Percentiles rank a stretch among this genome's conserved stretches.
phyloP scores from a whole-genome alignment of 2,797 vertebrate species.

The Bucorvus abyssinicus region DNA sequence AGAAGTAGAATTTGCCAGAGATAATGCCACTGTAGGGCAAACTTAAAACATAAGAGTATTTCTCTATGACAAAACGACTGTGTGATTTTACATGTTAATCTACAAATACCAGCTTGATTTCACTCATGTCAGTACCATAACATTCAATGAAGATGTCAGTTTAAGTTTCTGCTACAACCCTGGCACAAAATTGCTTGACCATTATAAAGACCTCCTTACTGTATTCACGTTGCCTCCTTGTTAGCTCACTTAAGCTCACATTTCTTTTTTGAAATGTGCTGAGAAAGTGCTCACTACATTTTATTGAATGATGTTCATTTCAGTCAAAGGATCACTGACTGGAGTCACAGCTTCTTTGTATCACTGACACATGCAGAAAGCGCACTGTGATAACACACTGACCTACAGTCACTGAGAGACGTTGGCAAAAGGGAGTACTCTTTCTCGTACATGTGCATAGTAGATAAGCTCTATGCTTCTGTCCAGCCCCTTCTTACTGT shows the following conservation, averaged over 20 bases:
- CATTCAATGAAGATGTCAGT: neutral
- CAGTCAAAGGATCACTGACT: neutral
- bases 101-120: neutral
- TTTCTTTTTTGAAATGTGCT: neutral
- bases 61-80: neutral
- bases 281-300: neutral
- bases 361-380: neutral
- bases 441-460: rapidly evolving
- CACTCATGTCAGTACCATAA: neutral
- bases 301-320: neutral
- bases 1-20: neutral
- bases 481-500: neutral
- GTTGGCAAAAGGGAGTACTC: neutral
- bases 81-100: neutral
- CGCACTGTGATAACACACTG: neutral
- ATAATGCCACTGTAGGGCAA: neutral
- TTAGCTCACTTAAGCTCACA: neutral
- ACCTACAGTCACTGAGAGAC: neutral
- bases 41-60: neutral
- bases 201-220: neutral
- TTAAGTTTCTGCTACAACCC: neutral
- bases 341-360: neutral
- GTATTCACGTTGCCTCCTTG: neutral
- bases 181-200: neutral
- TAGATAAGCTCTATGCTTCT: neutral